These are phyloP conservation scores for Apistogramma diplotaenia DNA, from an alignment of 2,113 vertebrate genomes.

Conservation along the genomic window DNA sequence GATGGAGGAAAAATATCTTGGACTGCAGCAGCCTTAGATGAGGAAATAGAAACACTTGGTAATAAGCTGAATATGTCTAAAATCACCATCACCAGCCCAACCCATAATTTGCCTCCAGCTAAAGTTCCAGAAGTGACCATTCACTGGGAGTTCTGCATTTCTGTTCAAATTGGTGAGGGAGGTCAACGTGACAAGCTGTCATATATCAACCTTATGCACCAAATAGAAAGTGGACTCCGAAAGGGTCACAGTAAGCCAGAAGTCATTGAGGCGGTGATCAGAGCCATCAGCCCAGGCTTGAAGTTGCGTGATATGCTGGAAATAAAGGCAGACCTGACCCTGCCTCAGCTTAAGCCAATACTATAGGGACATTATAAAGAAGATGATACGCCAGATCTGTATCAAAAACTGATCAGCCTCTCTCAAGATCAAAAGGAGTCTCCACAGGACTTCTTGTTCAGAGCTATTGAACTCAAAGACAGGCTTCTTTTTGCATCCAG, in stretches of 20 bases:
- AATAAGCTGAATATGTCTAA: too few relatives aligned
- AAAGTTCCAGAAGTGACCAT: neutral
- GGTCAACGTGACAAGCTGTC: neutral
- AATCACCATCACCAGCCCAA: neutral
- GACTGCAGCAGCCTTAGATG: too few relatives aligned
- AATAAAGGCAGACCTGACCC: neutral
- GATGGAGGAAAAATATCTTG: too few relatives aligned
- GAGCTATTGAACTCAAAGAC: too few relatives aligned
- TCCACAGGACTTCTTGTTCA: neutral
- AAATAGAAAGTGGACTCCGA: accelerated
- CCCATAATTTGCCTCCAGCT: accelerated
- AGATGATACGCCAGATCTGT: neutral
- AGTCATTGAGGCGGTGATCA: too few relatives aligned
- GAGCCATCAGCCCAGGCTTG: neutral
- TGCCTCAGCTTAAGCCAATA: neutral
- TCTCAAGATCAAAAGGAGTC: neutral
- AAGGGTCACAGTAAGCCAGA: too few relatives aligned
- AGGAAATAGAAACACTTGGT: too few relatives aligned
- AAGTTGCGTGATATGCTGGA: neutral
- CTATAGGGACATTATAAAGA: neutral
- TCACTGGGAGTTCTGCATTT: neutral
- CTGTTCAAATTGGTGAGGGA: neutral
- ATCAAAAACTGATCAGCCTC: neutral
- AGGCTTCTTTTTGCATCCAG: too few relatives aligned
- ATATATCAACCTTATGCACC: neutral